phyloP scores from a whole-genome alignment of 1,140 invertebrate genomes.

The Cotesia vestalis region DNA sequence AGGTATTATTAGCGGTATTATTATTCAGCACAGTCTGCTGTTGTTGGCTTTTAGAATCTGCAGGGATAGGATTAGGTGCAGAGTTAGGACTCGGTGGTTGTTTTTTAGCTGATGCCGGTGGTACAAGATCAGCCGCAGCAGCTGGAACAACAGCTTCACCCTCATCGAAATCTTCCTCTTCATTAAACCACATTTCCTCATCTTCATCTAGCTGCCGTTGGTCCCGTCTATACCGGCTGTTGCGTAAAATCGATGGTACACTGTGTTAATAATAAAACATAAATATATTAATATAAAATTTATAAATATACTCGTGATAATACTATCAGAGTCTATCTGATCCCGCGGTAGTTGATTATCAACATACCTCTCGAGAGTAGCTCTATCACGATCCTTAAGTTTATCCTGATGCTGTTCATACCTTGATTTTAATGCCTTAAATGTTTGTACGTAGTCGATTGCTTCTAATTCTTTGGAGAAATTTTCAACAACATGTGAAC shows the following conservation, averaged over 20 bases:
- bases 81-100: slow-evolving; percentile 63
- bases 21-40: slow-evolving; percentile 65
- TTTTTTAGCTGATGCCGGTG: slow-evolving; percentile 56
- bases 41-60: slow-evolving; percentile 57
- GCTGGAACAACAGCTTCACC: slow-evolving; percentile 73
- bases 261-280: slow-evolving; percentile 45
- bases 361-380: slow-evolving; percentile 75
- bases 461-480: slow-evolving; percentile 93
- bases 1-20: slow-evolving; percentile 61
- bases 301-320: slow-evolving; percentile 20
- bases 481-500: slow-evolving; percentile 93
- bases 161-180: slow-evolving; percentile 94
- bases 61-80: slow-evolving; percentile 53
- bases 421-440: slow-evolving; percentile 87
- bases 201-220: slow-evolving; percentile 94
- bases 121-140: slow-evolving; percentile 59
- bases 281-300: slow-evolving; percentile 25
- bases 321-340: no score
- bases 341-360: slow-evolving; percentile 10
- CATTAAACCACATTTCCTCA: slow-evolving; percentile 99
- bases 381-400: slow-evolving; percentile 83
- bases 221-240: slow-evolving; percentile 86
- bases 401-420: slow-evolving; percentile 96
- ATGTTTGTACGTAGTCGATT: slow-evolving; percentile 97
- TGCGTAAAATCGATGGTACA: slow-evolving; percentile 82